Evolutionary conservation across 2,888 invertebrate genomes (phyloP).

Genomic region (Cyrtodaria siliqua): DNA sequence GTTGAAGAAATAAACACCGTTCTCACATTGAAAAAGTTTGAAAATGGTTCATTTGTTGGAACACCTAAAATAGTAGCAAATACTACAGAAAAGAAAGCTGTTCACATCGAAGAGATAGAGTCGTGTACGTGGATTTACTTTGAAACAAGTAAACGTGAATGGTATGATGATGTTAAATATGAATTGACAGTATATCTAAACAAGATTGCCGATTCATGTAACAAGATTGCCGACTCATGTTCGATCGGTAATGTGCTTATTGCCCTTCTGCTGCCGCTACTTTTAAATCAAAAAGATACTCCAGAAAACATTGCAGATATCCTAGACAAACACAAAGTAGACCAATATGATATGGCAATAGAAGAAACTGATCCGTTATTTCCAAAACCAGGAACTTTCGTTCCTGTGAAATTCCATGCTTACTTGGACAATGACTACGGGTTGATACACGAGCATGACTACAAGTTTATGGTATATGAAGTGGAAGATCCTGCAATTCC

Average conservation of each 20-base stretch:
- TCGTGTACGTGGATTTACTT: too few relatives aligned
- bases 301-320: slow-evolving; percentile 5
- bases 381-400: slow-evolving; percentile 52
- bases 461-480: slow-evolving; percentile 36
- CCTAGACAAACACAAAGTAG: slow-evolving; percentile 16
- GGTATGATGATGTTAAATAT: too few relatives aligned
- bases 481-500: slow-evolving; percentile 13
- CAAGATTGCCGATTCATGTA: neutral
- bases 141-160: too few relatives aligned
- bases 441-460: slow-evolving; percentile 51
- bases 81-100: neutral
- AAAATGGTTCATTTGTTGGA: slow-evolving; percentile 1
- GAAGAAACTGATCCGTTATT: slow-evolving; percentile 7
- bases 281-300: neutral
- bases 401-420: slow-evolving; percentile 42
- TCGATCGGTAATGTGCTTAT: neutral
- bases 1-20: too few relatives aligned
- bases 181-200: neutral
- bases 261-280: neutral
- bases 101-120: too few relatives aligned
- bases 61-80: neutral
- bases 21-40: too few relatives aligned
- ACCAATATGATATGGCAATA: slow-evolving; percentile 2
- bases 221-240: slow-evolving; percentile 1
- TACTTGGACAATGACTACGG: slow-evolving; percentile 51